Evolutionary conservation across 2,113 vertebrate genomes (phyloP), one percentile per base, ranked within the genome.

Genomic region (Phainopepla nitens): DNA sequence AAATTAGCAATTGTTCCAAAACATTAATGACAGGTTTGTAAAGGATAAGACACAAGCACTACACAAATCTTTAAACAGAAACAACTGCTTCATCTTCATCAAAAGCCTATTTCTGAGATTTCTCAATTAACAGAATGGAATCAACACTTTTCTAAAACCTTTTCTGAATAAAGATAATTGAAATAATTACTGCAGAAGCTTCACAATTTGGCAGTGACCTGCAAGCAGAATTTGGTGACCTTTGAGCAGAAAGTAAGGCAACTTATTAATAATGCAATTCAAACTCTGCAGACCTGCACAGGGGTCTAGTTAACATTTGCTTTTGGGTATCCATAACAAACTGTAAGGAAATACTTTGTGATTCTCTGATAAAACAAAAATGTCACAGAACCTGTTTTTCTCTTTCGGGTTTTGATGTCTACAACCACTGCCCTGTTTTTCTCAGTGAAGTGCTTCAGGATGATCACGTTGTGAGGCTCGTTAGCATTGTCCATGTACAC

Each of bases 401-500:
- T 98, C 96, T 99, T 99, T 60, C 99, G 98, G 16, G 99, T 99
- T 98, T 99, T 99, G 66, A 99, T 98, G 70, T 99, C 99, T 13
- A 99, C 99, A 39, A 99, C 98, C 35, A 99, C 99, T 16, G 99
- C 99, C 25, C 99, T 98, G 97, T 99, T 99, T 82, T 99, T 99
- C 95, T 99, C 99, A 1, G 99, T 99, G 95, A 99, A 99, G 96
- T 99, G 99, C 92, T 99, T 99, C 88, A 99, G 98, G 95, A 99
- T 97, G 96, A 99, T 99, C 92, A 99, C 99, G 13, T 98, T 98
- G 91, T 99, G 99, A 50, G 98, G 98, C 69, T 99, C 99, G 3
- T 99, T 99, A 50, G 99, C 99, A n/a, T 99, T 99, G 96, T 99
- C 99, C 60, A 99, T 91, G 95, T 99, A 99, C 81, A 99, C 98